Evolutionary conservation across 2,888 invertebrate genomes (phyloP).

Genomic region (Ommatoiulus sabulosus): DNA sequence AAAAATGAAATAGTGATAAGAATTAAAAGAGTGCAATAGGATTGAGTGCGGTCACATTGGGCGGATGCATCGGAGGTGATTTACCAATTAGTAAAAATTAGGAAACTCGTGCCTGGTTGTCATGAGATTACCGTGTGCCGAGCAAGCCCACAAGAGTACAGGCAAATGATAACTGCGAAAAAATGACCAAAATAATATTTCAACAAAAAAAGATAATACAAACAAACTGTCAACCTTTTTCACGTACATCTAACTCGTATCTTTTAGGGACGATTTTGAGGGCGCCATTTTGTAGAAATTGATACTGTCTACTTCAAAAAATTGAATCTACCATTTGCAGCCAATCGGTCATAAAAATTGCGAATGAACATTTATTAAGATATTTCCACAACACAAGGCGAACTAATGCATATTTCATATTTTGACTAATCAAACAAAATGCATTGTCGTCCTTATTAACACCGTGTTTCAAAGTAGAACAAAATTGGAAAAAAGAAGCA

Average conservation of each 20-base stretch:
- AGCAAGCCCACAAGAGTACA: slow-evolving; percentile 24
- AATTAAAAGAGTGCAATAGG: not conserved
- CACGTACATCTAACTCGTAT: not conserved
- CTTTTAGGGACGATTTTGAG: too few relatives aligned
- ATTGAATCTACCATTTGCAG: too few relatives aligned
- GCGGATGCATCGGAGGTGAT: not conserved
- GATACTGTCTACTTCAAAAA: too few relatives aligned
- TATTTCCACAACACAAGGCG: too few relatives aligned
- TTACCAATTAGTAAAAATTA: not conserved
- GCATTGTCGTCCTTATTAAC: too few relatives aligned
- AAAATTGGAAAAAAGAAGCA: too few relatives aligned
- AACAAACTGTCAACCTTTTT: not conserved
- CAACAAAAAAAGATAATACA: not conserved
- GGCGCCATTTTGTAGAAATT: too few relatives aligned
- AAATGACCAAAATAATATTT: not conserved
- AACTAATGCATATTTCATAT: too few relatives aligned
- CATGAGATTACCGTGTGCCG: slow-evolving; percentile 9
- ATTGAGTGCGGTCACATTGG: not conserved
- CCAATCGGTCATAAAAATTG: too few relatives aligned
- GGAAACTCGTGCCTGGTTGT: slow-evolving; percentile 15
- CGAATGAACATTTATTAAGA: too few relatives aligned
- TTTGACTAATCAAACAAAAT: too few relatives aligned
- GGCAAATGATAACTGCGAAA: not conserved
- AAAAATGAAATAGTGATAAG: not conserved
- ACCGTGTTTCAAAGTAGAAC: too few relatives aligned